phyloP scores from a whole-genome alignment of 2,797 vertebrate genomes.

The Pelodytes ibericus region DNA sequence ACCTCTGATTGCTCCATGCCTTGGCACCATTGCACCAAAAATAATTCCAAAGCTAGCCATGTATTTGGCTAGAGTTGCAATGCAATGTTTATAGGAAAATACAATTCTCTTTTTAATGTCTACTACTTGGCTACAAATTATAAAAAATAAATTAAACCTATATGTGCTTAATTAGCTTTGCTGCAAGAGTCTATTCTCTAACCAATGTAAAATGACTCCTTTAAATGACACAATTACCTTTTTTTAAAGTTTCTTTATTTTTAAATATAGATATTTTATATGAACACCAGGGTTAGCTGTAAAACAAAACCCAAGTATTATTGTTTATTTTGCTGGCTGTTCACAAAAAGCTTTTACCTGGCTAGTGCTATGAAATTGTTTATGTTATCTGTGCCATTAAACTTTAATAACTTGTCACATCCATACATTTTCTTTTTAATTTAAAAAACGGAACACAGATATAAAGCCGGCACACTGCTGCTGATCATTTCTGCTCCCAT shows the following conservation, averaged over 20 bases:
- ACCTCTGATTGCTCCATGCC: too few relatives aligned
- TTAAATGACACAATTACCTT: too few relatives aligned
- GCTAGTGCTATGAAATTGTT: conserved; percentile 22
- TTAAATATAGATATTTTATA: neutral
- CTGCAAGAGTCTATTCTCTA: neutral
- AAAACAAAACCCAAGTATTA: neutral
- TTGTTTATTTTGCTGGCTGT: conserved; percentile 10
- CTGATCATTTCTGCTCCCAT: neutral
- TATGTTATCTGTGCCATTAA: conserved; percentile 34
- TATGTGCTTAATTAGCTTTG: neutral
- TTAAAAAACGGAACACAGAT: conserved; percentile 1
- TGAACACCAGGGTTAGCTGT: neutral
- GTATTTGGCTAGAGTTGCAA: neutral
- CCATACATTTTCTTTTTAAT: conserved; percentile 23
- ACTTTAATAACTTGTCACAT: conserved; percentile 44
- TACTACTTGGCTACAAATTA: too few relatives aligned
- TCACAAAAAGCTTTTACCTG: neutral
- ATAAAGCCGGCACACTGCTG: neutral
- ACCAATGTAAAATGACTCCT: neutral
- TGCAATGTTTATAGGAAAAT: too few relatives aligned
- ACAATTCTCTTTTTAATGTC: too few relatives aligned
- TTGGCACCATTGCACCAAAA: too few relatives aligned
- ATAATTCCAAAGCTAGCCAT: too few relatives aligned
- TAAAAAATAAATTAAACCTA: too few relatives aligned
- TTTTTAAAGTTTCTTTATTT: too few relatives aligned